Conservation (phyloP, 2,797 vertebrate genomes). For the Pangasius sanitwongsei region DNA sequence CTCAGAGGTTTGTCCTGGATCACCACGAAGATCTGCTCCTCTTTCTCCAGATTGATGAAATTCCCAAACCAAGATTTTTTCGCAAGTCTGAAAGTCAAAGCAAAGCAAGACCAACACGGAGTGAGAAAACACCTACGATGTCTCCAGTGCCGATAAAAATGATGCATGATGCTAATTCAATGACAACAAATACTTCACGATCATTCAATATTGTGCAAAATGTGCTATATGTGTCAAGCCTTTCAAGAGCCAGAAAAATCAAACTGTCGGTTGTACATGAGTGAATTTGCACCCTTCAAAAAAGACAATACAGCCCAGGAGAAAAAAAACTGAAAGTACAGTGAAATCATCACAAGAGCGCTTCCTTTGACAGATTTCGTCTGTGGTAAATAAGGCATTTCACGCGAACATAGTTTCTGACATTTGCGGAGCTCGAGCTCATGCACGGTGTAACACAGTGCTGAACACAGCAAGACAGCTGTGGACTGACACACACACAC, state of each 20-base stretch:
- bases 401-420: slow-evolving; percentile 38
- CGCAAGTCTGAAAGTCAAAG: slow-evolving; percentile 80
- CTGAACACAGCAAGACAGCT: slow-evolving; percentile 2
- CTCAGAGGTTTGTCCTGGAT: slow-evolving; percentile 97
- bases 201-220: not conserved
- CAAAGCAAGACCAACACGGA: not conserved
- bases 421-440: slow-evolving; percentile 45
- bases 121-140: not conserved
- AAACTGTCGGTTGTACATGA: slow-evolving; percentile 1
- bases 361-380: slow-evolving; percentile 25
- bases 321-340: not conserved
- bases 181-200: not conserved
- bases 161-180: not conserved
- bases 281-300: slow-evolving; percentile 20
- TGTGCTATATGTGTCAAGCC: not conserved
- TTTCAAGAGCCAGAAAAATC: not conserved
- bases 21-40: slow-evolving; percentile 98
- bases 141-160: no score
- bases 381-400: slow-evolving; percentile 48
- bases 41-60: slow-evolving; percentile 97
- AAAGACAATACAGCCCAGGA: slow-evolving; percentile 17
- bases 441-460: not conserved
- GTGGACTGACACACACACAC: not conserved
- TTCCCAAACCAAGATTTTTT: slow-evolving; percentile 99
- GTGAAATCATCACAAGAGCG: slow-evolving; percentile 42